A percentile compares a stretch with the other conserved stretches of the same genome.
Evolutionary conservation across 2,888 invertebrate species (phyloP).

Genomic region (Lasiommata megera): DNA sequence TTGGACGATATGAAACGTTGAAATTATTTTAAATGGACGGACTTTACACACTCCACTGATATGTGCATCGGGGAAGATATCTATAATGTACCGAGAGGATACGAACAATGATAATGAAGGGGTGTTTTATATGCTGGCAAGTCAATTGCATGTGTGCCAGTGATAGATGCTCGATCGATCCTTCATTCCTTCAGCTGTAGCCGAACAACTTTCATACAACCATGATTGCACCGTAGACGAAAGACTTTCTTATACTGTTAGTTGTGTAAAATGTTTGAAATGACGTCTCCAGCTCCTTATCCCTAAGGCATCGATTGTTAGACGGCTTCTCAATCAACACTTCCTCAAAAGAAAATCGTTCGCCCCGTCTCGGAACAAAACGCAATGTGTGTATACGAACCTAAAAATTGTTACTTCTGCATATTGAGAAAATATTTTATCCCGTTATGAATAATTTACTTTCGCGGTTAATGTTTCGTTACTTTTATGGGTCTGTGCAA

Average conservation of each 20-base stretch:
- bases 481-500: conserved; percentile 47
- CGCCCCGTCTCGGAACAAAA: background rate
- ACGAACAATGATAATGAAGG: background rate
- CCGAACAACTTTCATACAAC: too few relatives aligned
- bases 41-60: conserved; percentile 54
- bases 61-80: conserved; percentile 17
- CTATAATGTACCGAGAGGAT: conserved; percentile 3
- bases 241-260: too few relatives aligned
- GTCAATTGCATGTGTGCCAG: too few relatives aligned
- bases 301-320: too few relatives aligned
- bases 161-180: too few relatives aligned
- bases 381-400: conserved; percentile 69
- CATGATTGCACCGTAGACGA: too few relatives aligned
- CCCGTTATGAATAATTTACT: conserved; percentile 39
- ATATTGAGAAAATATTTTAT: conserved; percentile 27
- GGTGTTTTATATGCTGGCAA: background rate
- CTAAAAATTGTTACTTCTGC: conserved; percentile 58
- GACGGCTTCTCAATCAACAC: too few relatives aligned
- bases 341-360: too few relatives aligned
- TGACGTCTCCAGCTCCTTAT: too few relatives aligned
- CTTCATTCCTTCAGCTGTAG: too few relatives aligned
- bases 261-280: too few relatives aligned
- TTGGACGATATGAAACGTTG: conserved; percentile 32
- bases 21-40: conserved; percentile 39
- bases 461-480: conserved; percentile 44